Percentiles rank a stretch among this genome's conserved stretches.
Conservation (phyloP, 2,113 vertebrate species). For the Tiliqua scincoides region DNA sequence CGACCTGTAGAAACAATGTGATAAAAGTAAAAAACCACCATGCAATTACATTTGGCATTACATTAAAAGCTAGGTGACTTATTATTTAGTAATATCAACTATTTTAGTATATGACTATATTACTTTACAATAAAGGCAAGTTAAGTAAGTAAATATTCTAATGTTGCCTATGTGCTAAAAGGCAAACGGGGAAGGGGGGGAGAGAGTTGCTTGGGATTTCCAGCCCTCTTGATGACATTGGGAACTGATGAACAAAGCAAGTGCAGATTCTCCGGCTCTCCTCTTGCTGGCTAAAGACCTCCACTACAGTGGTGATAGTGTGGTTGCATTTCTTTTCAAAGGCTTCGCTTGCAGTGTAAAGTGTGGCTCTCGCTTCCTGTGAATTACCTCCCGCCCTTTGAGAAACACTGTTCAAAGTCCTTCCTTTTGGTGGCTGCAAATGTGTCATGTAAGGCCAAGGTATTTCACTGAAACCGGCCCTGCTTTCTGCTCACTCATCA, state of each 20-base stretch:
- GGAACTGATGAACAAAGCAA: neutral
- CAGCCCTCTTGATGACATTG: neutral
- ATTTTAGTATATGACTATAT: too few relatives aligned
- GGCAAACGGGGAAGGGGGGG: too few relatives aligned
- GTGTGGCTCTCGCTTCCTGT: slow-evolving; percentile 20
- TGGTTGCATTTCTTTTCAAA: slow-evolving; percentile 36
- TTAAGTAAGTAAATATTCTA: neutral
- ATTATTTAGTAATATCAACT: too few relatives aligned
- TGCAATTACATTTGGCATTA: too few relatives aligned
- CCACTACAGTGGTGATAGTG: neutral
- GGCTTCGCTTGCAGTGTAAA: neutral
- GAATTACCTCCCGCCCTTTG: neutral
- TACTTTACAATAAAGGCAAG: neutral
- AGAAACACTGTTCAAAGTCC: slow-evolving; percentile 1
- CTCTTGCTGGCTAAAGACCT: neutral
- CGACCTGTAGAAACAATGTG: too few relatives aligned
- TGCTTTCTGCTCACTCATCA: neutral
- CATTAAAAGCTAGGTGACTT: too few relatives aligned
- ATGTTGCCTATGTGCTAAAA: neutral
- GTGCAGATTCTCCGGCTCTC: neutral
- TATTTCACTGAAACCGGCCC: slow-evolving; percentile 13
- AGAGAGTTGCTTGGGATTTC: neutral
- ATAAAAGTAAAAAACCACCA: too few relatives aligned
- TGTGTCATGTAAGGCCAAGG: neutral
- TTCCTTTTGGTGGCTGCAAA: neutral